Conservation (phyloP, 2,113 vertebrate species). For the Fulica atra region DNA sequence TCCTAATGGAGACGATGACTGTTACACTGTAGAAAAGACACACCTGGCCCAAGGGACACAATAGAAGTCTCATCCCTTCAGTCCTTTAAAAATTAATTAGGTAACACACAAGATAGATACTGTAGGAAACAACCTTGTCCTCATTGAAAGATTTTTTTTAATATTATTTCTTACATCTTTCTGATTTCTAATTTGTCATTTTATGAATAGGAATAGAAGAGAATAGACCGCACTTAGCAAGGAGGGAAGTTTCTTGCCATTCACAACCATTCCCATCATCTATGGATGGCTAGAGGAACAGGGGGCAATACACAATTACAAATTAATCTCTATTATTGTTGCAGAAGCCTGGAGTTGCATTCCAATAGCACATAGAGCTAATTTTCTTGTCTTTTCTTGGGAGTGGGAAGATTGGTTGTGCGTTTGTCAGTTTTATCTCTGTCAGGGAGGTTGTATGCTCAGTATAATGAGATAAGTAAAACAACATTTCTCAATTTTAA, state of each 20-base stretch:
- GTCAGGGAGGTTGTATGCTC: not conserved
- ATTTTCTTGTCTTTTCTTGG: not conserved
- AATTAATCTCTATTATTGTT: constrained; percentile 1
- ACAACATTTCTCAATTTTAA: not conserved
- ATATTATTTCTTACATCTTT: not conserved
- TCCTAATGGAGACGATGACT: not conserved
- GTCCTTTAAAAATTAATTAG: not conserved
- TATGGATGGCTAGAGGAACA: not conserved
- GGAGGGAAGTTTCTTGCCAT: not conserved
- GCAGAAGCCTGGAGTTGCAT: not conserved
- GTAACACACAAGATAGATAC: not conserved
- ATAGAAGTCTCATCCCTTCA: not conserved
- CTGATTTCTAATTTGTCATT: not conserved
- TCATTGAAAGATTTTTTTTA: not conserved
- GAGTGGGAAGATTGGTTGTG: not conserved
- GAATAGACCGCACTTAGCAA: not conserved
- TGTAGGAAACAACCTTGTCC: not conserved
- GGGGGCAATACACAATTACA: not conserved
- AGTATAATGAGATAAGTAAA: not conserved
- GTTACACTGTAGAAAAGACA: not conserved
- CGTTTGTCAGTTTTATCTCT: not conserved
- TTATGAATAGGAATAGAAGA: not conserved
- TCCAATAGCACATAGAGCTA: not conserved
- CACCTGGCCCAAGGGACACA: not conserved
- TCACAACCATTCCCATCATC: not conserved